These are phyloP conservation scores for Porites australiensis DNA, from an alignment of 64 coral and sea anemone genomes.

Conservation along the genomic window DNA sequence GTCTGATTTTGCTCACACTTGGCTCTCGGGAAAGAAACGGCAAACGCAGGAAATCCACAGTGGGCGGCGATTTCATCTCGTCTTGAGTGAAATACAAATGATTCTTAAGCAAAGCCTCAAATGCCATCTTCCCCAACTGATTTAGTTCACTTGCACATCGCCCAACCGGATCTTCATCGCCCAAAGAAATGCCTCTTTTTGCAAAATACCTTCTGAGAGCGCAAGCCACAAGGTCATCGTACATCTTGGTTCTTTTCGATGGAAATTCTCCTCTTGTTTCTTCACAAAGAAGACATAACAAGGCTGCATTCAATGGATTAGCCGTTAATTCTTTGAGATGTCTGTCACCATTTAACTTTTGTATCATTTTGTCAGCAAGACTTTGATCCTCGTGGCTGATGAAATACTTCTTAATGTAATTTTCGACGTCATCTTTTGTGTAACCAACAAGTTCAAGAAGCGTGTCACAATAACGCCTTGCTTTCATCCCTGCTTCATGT, in stretches of 20 bases:
- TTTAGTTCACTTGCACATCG: not conserved
- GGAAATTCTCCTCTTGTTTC: not conserved
- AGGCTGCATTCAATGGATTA: conserved; percentile 34
- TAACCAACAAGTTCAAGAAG: conserved; percentile 46
- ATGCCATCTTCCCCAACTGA: conserved; percentile 26
- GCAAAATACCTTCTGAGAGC: not conserved
- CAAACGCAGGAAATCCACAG: not conserved
- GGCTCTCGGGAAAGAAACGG: conserved; percentile 5
- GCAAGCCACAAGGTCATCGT: not conserved
- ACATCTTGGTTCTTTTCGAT: conserved; percentile 8
- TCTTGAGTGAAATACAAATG: not conserved
- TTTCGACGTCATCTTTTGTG: not conserved
- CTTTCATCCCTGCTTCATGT: conserved; percentile 30
- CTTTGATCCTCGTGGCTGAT: not conserved
- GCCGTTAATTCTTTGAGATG: conserved; percentile 18
- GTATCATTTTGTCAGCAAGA: not conserved
- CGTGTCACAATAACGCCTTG: conserved; percentile 12
- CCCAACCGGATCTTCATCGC: not conserved
- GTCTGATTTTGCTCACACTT: conserved; percentile 15
- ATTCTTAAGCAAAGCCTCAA: conserved; percentile 24
- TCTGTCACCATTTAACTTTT: not conserved
- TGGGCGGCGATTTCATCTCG: not conserved
- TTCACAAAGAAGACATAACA: conserved; percentile 44
- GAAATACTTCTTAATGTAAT: conserved; percentile 22
- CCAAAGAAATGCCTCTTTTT: not conserved